Percentiles rank a stretch among this genome's conserved stretches.
Evolutionary conservation across 1,140 invertebrate species (phyloP).

Genomic region (Penaeus vannamei): DNA sequence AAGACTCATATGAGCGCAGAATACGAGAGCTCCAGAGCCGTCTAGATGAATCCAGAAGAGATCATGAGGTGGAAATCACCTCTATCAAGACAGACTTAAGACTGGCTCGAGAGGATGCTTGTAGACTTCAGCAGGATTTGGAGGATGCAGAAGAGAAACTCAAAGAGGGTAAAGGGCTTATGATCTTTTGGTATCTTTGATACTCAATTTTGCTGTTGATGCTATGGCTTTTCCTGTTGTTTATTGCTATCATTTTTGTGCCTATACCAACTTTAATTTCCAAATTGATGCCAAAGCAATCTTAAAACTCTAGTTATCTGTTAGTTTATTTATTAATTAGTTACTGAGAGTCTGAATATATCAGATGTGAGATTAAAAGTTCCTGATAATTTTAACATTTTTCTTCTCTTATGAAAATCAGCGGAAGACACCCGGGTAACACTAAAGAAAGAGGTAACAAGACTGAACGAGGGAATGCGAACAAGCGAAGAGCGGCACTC

Average conservation of each 20-base stretch:
- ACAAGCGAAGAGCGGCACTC: constrained; percentile 54
- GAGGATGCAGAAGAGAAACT: constrained; percentile 67
- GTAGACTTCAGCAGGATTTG: constrained; percentile 65
- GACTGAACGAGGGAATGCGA: constrained; percentile 57
- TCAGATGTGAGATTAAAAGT: too few relatives aligned
- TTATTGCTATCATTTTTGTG: neutral
- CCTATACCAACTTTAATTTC: too few relatives aligned
- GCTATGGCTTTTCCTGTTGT: neutral
- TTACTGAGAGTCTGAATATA: too few relatives aligned
- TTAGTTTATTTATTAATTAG: too few relatives aligned
- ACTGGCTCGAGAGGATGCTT: constrained; percentile 61
- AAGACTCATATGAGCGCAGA: constrained; percentile 60
- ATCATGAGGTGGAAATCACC: constrained; percentile 58
- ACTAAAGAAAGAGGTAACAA: constrained; percentile 63
- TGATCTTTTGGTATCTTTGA: neutral
- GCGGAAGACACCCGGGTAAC: constrained; percentile 50
- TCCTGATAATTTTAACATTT: neutral
- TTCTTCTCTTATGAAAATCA: neutral
- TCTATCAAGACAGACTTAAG: constrained; percentile 66
- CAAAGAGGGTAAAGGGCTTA: constrained; percentile 56
- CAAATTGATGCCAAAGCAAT: too few relatives aligned
- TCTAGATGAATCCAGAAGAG: constrained; percentile 59
- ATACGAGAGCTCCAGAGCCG: constrained; percentile 63
- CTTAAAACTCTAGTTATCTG: too few relatives aligned
- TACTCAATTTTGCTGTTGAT: neutral